phyloP scores from a whole-genome alignment of 2,797 vertebrate genomes.

The Bradypodion pumilum region DNA sequence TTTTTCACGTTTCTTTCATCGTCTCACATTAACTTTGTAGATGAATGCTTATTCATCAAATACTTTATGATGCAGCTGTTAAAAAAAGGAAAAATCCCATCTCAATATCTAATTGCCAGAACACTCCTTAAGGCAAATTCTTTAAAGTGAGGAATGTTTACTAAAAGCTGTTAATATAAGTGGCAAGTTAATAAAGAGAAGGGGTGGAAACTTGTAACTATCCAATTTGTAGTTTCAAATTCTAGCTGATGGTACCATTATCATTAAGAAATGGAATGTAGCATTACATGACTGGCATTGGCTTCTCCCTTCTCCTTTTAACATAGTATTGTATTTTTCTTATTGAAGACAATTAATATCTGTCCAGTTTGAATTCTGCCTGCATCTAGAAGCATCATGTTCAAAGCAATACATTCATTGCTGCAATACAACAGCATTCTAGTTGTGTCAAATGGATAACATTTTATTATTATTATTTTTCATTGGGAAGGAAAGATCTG shows the following conservation, averaged over 20 bases:
- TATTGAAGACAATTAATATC: neutral
- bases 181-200: slow-evolving; percentile 40
- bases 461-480: too few species aligned
- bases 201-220: neutral
- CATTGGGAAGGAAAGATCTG: too few species aligned
- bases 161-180: slow-evolving; percentile 50
- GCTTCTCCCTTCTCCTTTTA: neutral
- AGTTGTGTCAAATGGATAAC: slow-evolving; percentile 1
- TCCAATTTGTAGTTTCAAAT: slow-evolving; percentile 31
- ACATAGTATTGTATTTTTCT: neutral
- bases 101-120: slow-evolving; percentile 52
- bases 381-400: neutral
- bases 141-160: slow-evolving; percentile 50
- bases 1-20: too few species aligned
- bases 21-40: neutral
- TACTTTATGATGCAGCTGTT: neutral
- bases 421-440: accelerated
- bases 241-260: slow-evolving; percentile 29
- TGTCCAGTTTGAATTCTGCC: neutral
- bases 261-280: slow-evolving; percentile 23
- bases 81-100: neutral
- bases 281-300: slow-evolving; percentile 13
- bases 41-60: slow-evolving; percentile 5
- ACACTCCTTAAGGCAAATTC: slow-evolving; percentile 35
- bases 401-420: neutral